Conservation (phyloP, 2,888 invertebrate species). For the Conus canariensis region DNA sequence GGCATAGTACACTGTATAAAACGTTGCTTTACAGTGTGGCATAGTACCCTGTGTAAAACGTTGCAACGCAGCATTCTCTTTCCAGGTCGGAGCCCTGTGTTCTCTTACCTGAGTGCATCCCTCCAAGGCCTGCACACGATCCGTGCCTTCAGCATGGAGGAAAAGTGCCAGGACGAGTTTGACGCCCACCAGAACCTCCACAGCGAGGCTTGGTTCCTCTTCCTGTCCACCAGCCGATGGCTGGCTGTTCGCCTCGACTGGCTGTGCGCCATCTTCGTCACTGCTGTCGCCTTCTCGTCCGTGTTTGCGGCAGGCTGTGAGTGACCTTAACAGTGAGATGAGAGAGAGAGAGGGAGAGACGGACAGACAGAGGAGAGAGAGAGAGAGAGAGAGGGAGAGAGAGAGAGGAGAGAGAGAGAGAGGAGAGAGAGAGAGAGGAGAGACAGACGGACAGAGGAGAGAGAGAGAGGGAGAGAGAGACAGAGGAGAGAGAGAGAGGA, state of each 20-base stretch:
- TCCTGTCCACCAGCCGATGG: constrained; percentile 92
- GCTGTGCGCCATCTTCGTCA: constrained; percentile 91
- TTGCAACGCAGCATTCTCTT: too few relatives aligned
- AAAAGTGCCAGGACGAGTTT: constrained; percentile 84
- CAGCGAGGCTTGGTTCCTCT: constrained; percentile 94
- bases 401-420: too few relatives aligned
- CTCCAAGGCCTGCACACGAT: constrained; percentile 95
- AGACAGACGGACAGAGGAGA: too few relatives aligned
- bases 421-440: too few relatives aligned
- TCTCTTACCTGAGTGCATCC: constrained; percentile 93
- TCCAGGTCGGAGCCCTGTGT: constrained; percentile 94
- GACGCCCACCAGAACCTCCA: constrained; percentile 83
- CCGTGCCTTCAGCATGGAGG: constrained; percentile 91
- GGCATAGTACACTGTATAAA: too few relatives aligned
- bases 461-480: too few relatives aligned
- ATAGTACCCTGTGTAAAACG: too few relatives aligned
- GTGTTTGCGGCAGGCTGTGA: constrained; percentile 83
- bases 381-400: too few relatives aligned
- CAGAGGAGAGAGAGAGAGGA: too few relatives aligned
- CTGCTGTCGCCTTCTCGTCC: constrained; percentile 91
- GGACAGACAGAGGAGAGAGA: too few relatives aligned
- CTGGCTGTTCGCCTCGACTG: constrained; percentile 96
- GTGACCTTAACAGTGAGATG: constrained; percentile 46
- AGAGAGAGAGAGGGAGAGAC: too few relatives aligned
- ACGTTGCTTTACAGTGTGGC: too few relatives aligned